Evolutionary conservation across 2,113 vertebrate genomes (phyloP).

Genomic region (Natator depressus): DNA sequence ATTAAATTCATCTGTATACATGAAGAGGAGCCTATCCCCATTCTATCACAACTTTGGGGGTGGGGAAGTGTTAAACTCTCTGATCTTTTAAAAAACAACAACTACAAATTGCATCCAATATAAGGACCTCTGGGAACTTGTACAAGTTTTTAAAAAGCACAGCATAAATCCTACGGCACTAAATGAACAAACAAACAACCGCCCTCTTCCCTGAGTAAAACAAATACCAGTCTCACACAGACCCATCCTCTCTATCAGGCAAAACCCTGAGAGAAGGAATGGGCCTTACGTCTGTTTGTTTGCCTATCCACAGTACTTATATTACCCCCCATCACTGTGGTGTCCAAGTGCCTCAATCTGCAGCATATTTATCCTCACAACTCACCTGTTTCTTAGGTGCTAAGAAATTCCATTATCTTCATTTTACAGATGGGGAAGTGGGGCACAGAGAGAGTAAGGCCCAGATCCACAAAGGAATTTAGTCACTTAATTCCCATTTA

Average conservation of each 20-base stretch:
- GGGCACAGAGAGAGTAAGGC: neutral
- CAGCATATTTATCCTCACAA: neutral
- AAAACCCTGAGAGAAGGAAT: neutral
- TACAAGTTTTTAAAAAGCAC: no score
- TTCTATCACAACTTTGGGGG: no score
- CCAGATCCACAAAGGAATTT: no score
- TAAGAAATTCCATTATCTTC: neutral
- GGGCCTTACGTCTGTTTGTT: neutral
- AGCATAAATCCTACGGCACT: no score
- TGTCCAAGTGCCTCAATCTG: neutral
- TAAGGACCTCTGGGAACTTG: no score
- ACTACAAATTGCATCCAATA: no score
- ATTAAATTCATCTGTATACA: no score
- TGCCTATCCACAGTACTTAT: neutral
- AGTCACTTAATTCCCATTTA: no score
- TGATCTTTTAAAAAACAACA: no score
- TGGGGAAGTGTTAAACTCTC: no score
- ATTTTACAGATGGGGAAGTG: neutral
- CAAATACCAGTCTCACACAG: neutral
- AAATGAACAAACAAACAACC: no score
- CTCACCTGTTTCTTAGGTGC: neutral
- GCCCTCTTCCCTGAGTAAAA: neutral
- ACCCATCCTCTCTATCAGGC: neutral
- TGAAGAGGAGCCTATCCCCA: no score
- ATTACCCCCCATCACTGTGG: neutral